phyloP scores from a whole-genome alignment of 2,888 invertebrate genomes.

The Octodonta nipae region DNA sequence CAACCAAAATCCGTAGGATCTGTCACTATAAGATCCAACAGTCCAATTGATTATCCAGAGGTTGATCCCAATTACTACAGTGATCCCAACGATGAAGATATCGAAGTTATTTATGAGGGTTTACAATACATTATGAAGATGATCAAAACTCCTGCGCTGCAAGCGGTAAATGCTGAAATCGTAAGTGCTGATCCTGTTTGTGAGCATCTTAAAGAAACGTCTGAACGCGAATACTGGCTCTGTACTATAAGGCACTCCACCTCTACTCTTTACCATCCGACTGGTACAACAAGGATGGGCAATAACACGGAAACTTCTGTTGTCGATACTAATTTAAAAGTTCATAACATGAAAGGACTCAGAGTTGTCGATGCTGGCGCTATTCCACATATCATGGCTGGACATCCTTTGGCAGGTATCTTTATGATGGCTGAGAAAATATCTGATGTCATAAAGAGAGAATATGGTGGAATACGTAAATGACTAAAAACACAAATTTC shows the following conservation, averaged over 20 bases:
- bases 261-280: conserved; percentile 37
- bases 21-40: conserved; percentile 20
- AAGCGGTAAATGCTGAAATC: conserved; percentile 42
- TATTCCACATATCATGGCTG: conserved; percentile 39
- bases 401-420: conserved; percentile 39
- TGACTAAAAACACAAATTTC: too few relatives aligned
- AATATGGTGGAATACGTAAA: too few relatives aligned
- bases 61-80: conserved; percentile 21
- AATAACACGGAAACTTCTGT: conserved; percentile 37
- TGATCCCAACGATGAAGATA: conserved; percentile 34
- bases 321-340: conserved; percentile 39
- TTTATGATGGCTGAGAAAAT: conserved; percentile 43
- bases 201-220: conserved; percentile 37
- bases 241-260: conserved; percentile 36
- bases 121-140: conserved; percentile 32
- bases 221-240: conserved; percentile 34
- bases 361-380: conserved; percentile 43
- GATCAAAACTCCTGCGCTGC: conserved; percentile 42
- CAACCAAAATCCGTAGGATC: conserved; percentile 23
- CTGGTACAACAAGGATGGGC: conserved; percentile 43
- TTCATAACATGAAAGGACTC: conserved; percentile 38
- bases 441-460: conserved; percentile 6
- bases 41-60: conserved; percentile 22
- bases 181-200: conserved; percentile 19
- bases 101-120: conserved; percentile 50